phyloP scores from a whole-genome alignment of 1,140 invertebrate species.

The Drosophila hydei region DNA sequence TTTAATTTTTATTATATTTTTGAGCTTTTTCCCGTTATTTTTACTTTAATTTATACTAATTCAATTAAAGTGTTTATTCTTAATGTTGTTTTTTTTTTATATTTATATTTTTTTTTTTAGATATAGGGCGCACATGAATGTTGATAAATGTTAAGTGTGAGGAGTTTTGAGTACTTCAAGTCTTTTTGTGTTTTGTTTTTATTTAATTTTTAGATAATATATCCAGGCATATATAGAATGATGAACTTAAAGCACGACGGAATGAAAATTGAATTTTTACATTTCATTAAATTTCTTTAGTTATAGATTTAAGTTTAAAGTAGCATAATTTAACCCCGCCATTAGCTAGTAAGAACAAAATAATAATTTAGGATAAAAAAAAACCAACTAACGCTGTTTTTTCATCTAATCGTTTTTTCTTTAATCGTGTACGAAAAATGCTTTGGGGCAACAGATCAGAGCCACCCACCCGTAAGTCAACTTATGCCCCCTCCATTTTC shows the following conservation, averaged over 20 bases:
- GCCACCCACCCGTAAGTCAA: background rate
- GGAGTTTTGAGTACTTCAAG: slow-evolving; percentile 57
- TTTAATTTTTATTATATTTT: slow-evolving; percentile 26
- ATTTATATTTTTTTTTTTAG: background rate
- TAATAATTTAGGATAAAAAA: slow-evolving; percentile 48
- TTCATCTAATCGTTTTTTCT: background rate
- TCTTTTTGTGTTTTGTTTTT: slow-evolving; percentile 47
- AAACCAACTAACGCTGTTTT: slow-evolving; percentile 16
- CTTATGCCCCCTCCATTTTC: background rate
- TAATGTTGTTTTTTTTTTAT: background rate
- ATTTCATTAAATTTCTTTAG: slow-evolving; percentile 31
- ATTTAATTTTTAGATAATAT: slow-evolving; percentile 48
- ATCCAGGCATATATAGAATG: slow-evolving; percentile 40
- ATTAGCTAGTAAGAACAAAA: slow-evolving; percentile 69
- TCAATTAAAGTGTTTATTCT: slow-evolving; percentile 10
- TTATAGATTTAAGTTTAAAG: slow-evolving; percentile 51
- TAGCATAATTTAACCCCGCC: slow-evolving; percentile 67
- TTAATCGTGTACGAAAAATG: slow-evolving; percentile 17
- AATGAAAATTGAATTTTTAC: slow-evolving; percentile 58
- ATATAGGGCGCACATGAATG: slow-evolving; percentile 20
- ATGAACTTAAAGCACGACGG: slow-evolving; percentile 61
- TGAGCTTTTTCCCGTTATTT: slow-evolving; percentile 43
- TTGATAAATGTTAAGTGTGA: slow-evolving; percentile 24
- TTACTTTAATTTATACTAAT: slow-evolving; percentile 21
- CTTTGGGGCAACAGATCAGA: slow-evolving; percentile 5